Evolutionary conservation across 2,797 vertebrate species (phyloP).

Genomic region (Myotis findleyi): DNA sequence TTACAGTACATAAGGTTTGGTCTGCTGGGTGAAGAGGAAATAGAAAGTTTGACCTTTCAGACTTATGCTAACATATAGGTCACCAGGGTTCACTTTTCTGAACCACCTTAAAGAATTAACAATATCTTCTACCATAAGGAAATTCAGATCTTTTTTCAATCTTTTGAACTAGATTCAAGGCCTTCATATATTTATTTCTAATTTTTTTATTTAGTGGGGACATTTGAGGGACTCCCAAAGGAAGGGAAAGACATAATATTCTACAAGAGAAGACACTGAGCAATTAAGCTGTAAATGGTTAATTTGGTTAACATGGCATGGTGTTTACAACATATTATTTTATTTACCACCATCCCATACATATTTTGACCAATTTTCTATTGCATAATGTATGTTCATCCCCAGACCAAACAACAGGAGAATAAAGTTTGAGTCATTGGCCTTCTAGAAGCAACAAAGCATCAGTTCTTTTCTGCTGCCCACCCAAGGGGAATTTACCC

Average conservation of each 20-base stretch:
- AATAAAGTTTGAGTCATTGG: background rate
- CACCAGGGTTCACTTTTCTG: slow-evolving; percentile 35
- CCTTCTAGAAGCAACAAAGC: background rate
- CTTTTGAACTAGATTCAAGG: background rate
- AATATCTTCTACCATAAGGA: background rate
- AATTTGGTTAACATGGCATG: background rate
- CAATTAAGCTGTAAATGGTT: background rate
- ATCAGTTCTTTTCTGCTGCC: background rate
- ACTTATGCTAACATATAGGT: slow-evolving; percentile 59
- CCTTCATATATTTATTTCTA: slow-evolving; percentile 9
- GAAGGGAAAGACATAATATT: background rate
- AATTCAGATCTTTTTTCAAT: background rate
- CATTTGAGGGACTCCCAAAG: background rate
- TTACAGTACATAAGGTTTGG: slow-evolving; percentile 22
- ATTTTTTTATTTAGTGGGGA: background rate
- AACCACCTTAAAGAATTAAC: slow-evolving; percentile 42
- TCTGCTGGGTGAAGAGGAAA: slow-evolving; percentile 18
- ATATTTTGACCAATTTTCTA: background rate
- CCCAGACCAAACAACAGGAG: background rate
- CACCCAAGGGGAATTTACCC: background rate
- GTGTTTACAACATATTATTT: background rate
- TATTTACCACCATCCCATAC: background rate
- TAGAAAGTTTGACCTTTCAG: slow-evolving; percentile 66
- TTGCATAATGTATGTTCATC: background rate
- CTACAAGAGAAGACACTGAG: background rate